Evolutionary conservation across 2,888 invertebrate species (phyloP).

Genomic region (Cryptophagus acutangulus): DNA sequence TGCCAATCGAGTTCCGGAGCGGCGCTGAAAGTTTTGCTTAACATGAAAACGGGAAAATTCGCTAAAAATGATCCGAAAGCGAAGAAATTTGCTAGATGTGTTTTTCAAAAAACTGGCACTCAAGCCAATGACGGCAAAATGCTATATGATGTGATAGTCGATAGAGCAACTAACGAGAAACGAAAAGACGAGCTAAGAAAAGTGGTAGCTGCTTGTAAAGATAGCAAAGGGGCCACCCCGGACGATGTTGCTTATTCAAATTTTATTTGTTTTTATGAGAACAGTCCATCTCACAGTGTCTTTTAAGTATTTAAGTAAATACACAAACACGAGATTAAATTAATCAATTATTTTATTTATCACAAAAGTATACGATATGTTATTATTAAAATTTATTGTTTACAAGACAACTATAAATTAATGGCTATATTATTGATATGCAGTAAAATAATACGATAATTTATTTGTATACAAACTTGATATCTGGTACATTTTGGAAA

Average conservation of each 20-base stretch:
- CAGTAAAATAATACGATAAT: no score
- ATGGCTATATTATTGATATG: no score
- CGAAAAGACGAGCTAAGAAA: slow-evolving; percentile 46
- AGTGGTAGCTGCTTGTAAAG: slow-evolving; percentile 37
- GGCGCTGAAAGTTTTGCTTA: slow-evolving; percentile 24
- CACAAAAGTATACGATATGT: no score
- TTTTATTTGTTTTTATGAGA: slow-evolving; percentile 20
- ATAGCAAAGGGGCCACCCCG: slow-evolving; percentile 12
- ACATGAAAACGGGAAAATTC: slow-evolving; percentile 21
- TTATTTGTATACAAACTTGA: no score
- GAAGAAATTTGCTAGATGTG: slow-evolving; percentile 50
- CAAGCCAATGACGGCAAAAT: slow-evolving; percentile 40
- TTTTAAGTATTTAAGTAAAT: no score
- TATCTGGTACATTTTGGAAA: neutral
- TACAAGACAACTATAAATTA: no score
- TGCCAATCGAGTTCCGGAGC: neutral
- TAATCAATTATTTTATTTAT: no score
- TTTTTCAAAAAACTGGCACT: slow-evolving; percentile 49
- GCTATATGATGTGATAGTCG: slow-evolving; percentile 42
- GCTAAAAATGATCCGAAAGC: slow-evolving; percentile 46
- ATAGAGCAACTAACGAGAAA: slow-evolving; percentile 39
- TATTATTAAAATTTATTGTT: no score
- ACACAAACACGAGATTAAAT: no score
- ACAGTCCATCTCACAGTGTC: slow-evolving; percentile 11
- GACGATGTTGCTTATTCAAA: slow-evolving; percentile 19